phyloP scores from a whole-genome alignment of 2,113 vertebrate species.

The Charina bottae region DNA sequence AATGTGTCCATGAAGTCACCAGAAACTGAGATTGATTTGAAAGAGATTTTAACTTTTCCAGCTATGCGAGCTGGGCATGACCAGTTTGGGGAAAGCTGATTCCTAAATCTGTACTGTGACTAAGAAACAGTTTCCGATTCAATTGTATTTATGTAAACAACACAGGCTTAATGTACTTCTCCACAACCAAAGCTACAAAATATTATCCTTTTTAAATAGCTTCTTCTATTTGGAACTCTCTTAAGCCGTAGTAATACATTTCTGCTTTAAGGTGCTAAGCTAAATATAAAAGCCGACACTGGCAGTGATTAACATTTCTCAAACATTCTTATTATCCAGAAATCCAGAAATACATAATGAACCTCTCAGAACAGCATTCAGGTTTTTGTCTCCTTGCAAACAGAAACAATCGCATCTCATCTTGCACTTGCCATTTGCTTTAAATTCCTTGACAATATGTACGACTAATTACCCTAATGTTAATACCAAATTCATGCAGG shows the following conservation, averaged over 20 bases:
- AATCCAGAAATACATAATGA: background rate
- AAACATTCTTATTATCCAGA: slow-evolving; percentile 5
- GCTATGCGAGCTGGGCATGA: background rate
- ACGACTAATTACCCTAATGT: slow-evolving; percentile 4
- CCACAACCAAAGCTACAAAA: background rate
- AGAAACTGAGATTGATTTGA: background rate
- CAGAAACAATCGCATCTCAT: background rate
- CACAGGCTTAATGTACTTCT: background rate
- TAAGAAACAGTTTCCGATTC: background rate
- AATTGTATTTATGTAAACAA: background rate
- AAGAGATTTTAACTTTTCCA: background rate
- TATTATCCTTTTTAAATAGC: background rate
- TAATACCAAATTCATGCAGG: background rate
- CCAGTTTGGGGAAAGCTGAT: background rate
- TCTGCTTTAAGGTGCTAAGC: slow-evolving; percentile 10
- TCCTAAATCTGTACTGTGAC: background rate
- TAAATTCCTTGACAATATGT: background rate
- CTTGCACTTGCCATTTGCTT: background rate
- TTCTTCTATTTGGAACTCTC: background rate
- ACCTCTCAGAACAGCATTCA: slow-evolving; percentile 8
- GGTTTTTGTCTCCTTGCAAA: background rate
- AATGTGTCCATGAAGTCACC: background rate
- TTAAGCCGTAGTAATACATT: background rate
- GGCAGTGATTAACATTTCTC: background rate
- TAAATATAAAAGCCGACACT: background rate